Evolutionary conservation across 2,888 invertebrate genomes (phyloP).

Genomic region (Melipona beecheii): DNA sequence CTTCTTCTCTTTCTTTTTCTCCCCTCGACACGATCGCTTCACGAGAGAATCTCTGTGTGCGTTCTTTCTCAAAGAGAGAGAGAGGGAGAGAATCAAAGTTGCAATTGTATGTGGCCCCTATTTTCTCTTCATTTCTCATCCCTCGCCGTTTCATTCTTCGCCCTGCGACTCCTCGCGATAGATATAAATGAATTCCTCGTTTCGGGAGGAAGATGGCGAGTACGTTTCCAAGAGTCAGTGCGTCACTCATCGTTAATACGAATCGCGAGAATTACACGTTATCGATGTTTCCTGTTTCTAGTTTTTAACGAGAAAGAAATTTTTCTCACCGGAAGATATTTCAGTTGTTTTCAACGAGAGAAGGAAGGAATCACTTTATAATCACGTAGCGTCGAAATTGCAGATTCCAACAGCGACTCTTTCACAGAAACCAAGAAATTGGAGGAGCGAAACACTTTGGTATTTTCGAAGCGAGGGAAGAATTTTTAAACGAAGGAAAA

Average conservation of each 20-base stretch:
- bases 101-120: constrained; percentile 67
- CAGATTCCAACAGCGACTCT: too few species aligned
- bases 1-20: constrained; percentile 5
- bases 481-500: not conserved
- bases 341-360: too few species aligned
- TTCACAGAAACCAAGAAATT: too few species aligned
- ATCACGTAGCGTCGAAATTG: too few species aligned
- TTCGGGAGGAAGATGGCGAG: constrained; percentile 56
- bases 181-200: constrained; percentile 74
- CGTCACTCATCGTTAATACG: not conserved
- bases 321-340: too few species aligned
- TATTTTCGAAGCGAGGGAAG: not conserved
- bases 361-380: too few species aligned
- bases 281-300: too few species aligned
- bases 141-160: constrained; percentile 34
- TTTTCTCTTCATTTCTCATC: constrained; percentile 63
- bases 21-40: constrained; percentile 44
- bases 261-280: not conserved
- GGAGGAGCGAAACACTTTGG: too few species aligned
- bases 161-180: constrained; percentile 57
- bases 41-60: not conserved
- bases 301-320: too few species aligned
- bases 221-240: not conserved
- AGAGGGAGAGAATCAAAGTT: constrained; percentile 73
- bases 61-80: constrained; percentile 9